Evolutionary conservation across 2,797 vertebrate species (phyloP), one percentile per base, ranked within the genome.

Genomic region (Mormyrops attenuatus): DNA sequence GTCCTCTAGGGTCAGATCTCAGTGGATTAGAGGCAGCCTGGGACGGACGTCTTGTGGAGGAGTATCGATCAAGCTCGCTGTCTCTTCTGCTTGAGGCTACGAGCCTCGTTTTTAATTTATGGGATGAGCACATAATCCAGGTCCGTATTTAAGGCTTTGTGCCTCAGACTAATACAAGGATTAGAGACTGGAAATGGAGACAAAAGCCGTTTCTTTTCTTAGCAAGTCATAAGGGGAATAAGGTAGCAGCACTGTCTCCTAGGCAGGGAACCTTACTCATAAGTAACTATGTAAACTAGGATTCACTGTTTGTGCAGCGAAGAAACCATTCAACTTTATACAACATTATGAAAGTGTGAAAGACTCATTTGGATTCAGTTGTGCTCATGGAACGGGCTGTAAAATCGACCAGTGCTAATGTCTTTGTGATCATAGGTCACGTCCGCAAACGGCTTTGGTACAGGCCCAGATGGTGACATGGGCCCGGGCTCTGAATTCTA

Each of bases 11-110:
- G 34, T n/a, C 69, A 89, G 69, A 80, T 77, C 53, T 60, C 34
- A 30, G 88, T 57, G 77, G 52, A 85, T 85, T 89, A 89, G 53
- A 22, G 80, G 53, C 50, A 41, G n/a, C 5, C 34, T 85, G 34
- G 26, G 30, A 84, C 55, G 8, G 55, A 85, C 20, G 20, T 17
- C 88, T 85, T 84, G 44, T 41, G 41, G 53, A 60, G 57, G 52
- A 89, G 44, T 86, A 86, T 89, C 50, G 82, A 86, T 89, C 11
- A 0, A 34, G 13, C 3, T 89, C 26, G 3, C 53, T 26, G 22
- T 66, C 57, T 86, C 11, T 57, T 60, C 30, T 38, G 57, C 55
- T 66, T 26, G 22, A 66, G 44, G 89, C 30, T 60, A 38, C 2
- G 34, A 63, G 26, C 41, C 11, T 55, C 55, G 0, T 44, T 82